These are phyloP conservation scores for Aspidapion aeneum DNA, from an alignment of 2,888 invertebrate genomes.

Conservation along the genomic window DNA sequence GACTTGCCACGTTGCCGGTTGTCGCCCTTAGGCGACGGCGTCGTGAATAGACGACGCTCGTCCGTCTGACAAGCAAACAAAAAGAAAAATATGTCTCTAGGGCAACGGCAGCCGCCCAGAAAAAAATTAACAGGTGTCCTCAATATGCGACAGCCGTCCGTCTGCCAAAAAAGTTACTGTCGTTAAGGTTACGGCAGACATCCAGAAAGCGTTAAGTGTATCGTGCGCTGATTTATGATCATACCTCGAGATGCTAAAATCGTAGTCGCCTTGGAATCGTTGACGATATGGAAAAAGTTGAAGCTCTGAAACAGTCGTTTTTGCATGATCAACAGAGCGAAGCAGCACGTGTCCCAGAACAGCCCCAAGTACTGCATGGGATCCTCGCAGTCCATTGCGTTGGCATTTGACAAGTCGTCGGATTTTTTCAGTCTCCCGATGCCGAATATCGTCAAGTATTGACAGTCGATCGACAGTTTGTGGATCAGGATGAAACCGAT, in stretches of 20 bases:
- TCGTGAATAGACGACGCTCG: too few species aligned
- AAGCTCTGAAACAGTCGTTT: slow-evolving; percentile 89
- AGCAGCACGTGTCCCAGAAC: slow-evolving; percentile 94
- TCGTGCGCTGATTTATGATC: too few species aligned
- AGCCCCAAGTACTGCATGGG: slow-evolving; percentile 82
- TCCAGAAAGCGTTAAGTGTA: too few species aligned
- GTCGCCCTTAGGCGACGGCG: too few species aligned
- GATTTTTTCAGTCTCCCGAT: slow-evolving; percentile 80
- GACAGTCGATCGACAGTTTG: slow-evolving; percentile 55
- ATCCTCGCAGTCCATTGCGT: slow-evolving; percentile 59
- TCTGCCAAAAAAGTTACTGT: too few species aligned
- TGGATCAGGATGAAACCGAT: slow-evolving; percentile 84
- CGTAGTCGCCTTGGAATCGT: slow-evolving; percentile 93
- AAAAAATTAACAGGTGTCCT: too few species aligned
- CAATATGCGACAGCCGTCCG: too few species aligned
- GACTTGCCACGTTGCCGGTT: too few species aligned
- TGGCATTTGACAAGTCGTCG: slow-evolving; percentile 26
- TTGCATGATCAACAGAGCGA: slow-evolving; percentile 89
- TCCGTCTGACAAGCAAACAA: too few species aligned
- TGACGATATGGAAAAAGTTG: slow-evolving; percentile 95
- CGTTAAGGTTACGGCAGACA: too few species aligned
- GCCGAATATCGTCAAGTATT: slow-evolving; percentile 80
- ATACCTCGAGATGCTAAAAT: slow-evolving; percentile 81
- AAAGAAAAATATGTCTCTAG: too few species aligned
- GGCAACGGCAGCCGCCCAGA: too few species aligned